Base-by-base conservation (phyloP, 2,797 vertebrate genomes). In the Meda fulgida region DNA sequence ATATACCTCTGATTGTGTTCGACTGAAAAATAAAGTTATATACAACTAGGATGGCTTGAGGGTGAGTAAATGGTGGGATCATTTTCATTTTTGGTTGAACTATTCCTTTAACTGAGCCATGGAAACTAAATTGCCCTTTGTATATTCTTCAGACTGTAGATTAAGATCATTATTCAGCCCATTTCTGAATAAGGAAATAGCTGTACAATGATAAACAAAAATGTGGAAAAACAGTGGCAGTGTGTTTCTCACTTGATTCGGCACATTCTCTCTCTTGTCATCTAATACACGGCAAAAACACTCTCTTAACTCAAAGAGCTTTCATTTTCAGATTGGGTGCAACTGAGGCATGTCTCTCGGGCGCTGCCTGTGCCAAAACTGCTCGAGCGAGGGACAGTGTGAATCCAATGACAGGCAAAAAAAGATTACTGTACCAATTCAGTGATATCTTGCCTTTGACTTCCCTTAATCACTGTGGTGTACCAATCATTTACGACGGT, bases 281-380 rank as follows among this genome's bases (percentile, higher is more conserved):
- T 48, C 11, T 31, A 55, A 77, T n/a, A 80, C 36, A 87, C 19
- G 7, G 29, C 46, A 60, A 38, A 77, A 67, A 77, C 79, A 81
- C 11, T 67, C 78, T 80, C 46, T 34, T 46, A 53, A 66, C 72
- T 83, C 60, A 7, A 66, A 58, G 26, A 75, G 81, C 58, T 75
- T 83, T 83, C 70, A 83, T 83, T 60, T 83, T 76, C 31, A 76
- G 71, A 76, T 66, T 48, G 58, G 58, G 60, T 65, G 63, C 40
- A 72, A 67, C 72, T 67, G 71, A 83, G 60, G 46, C 60, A 76
- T 76, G 81, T 76, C 71, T 83, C 81, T 83, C 81, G 65, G 70
- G 55, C 80, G 48, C 26, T 65, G 66, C 21, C 19, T 73, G 70
- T 78, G 38, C 23, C 80, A 80, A 38, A 83, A 79, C 43, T 58